Percentiles rank a stretch among this genome's conserved stretches.
phyloP scores from a whole-genome alignment of 2,797 vertebrate species.

The Sebastiscus albofasciatus region DNA sequence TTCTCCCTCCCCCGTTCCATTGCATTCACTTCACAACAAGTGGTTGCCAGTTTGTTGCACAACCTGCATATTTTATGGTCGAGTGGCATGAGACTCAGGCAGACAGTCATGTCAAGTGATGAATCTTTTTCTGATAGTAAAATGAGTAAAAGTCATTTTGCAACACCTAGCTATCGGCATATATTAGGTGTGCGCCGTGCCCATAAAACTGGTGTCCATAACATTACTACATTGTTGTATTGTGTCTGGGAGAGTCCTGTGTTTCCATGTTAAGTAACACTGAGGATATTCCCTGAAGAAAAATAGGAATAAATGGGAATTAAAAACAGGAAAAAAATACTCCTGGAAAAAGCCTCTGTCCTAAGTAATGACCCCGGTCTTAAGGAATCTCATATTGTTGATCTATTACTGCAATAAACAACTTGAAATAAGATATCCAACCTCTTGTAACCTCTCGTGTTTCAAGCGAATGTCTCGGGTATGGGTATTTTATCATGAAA shows the following conservation, averaged over 20 bases:
- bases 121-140: too few relatives aligned
- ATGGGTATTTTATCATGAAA: not conserved
- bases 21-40: too few relatives aligned
- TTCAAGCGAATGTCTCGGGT: constrained; percentile 14
- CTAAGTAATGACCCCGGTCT: not conserved
- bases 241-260: not conserved
- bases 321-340: not conserved
- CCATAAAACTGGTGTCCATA: not conserved
- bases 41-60: too few relatives aligned
- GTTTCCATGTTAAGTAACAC: not conserved
- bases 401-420: not conserved
- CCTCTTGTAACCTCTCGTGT: not conserved
- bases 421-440: not conserved
- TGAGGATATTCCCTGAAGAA: not conserved
- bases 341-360: not conserved
- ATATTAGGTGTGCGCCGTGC: too few relatives aligned
- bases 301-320: not conserved
- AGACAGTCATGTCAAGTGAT: too few relatives aligned
- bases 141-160: too few relatives aligned
- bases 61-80: too few relatives aligned
- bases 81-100: too few relatives aligned
- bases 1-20: too few relatives aligned
- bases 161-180: too few relatives aligned
- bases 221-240: not conserved
- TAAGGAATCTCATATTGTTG: not conserved